Evolutionary conservation across 1,140 invertebrate species (phyloP).

Genomic region (Lordiphosa collinella): DNA sequence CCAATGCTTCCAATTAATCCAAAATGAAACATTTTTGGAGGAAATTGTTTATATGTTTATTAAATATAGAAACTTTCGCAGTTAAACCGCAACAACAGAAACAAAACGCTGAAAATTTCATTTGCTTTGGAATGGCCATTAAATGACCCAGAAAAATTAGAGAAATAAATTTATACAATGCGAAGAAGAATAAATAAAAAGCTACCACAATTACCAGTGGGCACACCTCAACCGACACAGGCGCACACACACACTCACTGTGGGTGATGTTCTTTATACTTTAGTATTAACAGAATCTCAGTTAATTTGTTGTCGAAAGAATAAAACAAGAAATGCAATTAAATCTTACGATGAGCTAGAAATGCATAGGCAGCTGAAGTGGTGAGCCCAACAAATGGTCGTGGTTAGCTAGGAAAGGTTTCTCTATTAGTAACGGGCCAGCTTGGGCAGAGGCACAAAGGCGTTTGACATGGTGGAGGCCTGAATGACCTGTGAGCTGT

Average conservation of each 20-base stretch:
- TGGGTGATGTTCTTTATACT: constrained; percentile 7
- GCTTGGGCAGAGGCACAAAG: constrained; percentile 48
- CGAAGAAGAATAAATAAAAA: not conserved
- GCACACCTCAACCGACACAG: constrained; percentile 15
- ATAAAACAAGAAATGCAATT: constrained; percentile 39
- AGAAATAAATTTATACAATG: constrained; percentile 9
- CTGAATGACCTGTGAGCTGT: constrained; percentile 34
- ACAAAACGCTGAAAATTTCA: too few species aligned
- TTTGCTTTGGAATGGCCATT: constrained; percentile 1
- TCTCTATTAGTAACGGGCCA: constrained; percentile 54
- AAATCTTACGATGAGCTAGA: constrained; percentile 40
- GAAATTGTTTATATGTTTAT: too few species aligned
- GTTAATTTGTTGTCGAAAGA: constrained; percentile 23
- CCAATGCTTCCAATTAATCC: too few species aligned
- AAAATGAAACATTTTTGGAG: too few species aligned
- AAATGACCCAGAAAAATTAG: not conserved
- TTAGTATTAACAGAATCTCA: constrained; percentile 22
- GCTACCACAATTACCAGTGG: constrained; percentile 9
- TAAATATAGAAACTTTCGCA: too few species aligned
- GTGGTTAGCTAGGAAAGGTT: constrained; percentile 6
- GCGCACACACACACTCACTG: not conserved
- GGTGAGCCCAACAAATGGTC: constrained; percentile 16
- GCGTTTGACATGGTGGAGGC: constrained; percentile 7
- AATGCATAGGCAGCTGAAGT: constrained; percentile 38
- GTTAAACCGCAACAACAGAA: too few species aligned